A percentile compares a stretch with the other conserved stretches of the same genome.
These are phyloP conservation scores for Luperina nickerlii DNA, from an alignment of 2,888 invertebrate species.

Conservation along the genomic window DNA sequence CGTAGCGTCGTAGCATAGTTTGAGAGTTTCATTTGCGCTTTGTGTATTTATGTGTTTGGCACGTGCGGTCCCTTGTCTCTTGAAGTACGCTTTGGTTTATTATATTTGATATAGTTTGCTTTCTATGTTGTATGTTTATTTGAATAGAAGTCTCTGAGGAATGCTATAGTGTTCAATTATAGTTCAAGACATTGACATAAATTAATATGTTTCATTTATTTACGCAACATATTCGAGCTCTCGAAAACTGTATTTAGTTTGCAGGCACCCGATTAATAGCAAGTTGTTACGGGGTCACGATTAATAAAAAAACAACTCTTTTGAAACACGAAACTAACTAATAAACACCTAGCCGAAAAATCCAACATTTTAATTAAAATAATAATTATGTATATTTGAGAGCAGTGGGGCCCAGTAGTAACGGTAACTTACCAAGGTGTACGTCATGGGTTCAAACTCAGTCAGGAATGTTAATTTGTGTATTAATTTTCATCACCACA, in stretches of 20 bases:
- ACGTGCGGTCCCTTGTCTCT: constrained; percentile 45
- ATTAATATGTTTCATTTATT: not conserved
- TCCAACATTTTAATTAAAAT: not conserved
- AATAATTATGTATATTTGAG: not conserved
- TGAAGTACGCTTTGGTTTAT: constrained; percentile 29
- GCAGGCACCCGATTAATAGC: not conserved
- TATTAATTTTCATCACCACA: no score
- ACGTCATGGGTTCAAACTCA: no score
- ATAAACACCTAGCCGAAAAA: not conserved
- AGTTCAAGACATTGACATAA: not conserved
- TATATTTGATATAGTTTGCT: constrained; percentile 14
- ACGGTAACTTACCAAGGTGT: no score
- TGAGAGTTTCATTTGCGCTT: constrained; percentile 40
- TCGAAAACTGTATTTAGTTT: not conserved
- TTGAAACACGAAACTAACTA: not conserved
- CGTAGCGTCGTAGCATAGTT: constrained; percentile 42
- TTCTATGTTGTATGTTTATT: constrained; percentile 16
- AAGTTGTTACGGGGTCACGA: not conserved
- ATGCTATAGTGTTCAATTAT: constrained; percentile 4
- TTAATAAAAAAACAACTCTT: not conserved
- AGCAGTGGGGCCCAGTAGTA: no score
- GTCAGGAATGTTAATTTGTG: no score
- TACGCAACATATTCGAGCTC: not conserved
- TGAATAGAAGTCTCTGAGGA: constrained; percentile 6
- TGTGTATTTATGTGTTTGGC: constrained; percentile 42